Percentiles rank a stretch among this genome's conserved stretches.
Evolutionary conservation across 1,140 invertebrate genomes (phyloP).

Genomic region (Drosophila navojoa): DNA sequence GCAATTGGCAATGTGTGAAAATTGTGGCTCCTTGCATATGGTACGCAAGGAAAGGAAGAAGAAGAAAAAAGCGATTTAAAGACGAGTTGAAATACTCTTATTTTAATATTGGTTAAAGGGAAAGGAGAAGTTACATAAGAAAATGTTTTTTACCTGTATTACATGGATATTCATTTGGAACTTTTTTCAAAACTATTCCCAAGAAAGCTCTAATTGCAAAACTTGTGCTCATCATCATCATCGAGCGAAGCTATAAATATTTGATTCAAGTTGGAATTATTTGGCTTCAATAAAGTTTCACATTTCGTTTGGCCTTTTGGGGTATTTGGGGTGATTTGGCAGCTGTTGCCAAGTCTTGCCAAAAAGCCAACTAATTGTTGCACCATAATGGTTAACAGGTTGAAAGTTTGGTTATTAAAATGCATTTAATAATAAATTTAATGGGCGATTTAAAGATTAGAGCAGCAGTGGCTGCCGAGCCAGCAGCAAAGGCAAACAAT

Average conservation of each 20-base stretch:
- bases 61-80: background rate
- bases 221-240: too few species aligned
- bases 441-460: conserved; percentile 74
- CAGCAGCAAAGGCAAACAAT: conserved; percentile 61
- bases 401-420: conserved; percentile 58
- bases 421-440: conserved; percentile 71
- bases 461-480: conserved; percentile 14
- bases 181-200: too few species aligned
- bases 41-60: background rate
- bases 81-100: too few species aligned
- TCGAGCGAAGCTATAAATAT: too few species aligned
- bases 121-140: too few species aligned
- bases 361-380: conserved; percentile 13
- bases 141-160: too few species aligned
- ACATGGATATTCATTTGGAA: too few species aligned
- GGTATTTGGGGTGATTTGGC: background rate
- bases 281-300: too few species aligned
- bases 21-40: conserved; percentile 29
- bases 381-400: background rate
- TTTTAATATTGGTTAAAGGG: background rate
- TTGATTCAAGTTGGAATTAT: too few species aligned
- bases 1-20: conserved; percentile 59
- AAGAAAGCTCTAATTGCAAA: too few species aligned
- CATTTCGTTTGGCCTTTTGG: too few species aligned
- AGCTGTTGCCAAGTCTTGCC: background rate